These are phyloP conservation scores for Adelphocoris suturalis DNA, from an alignment of 2,888 invertebrate genomes.

Conservation along the genomic window DNA sequence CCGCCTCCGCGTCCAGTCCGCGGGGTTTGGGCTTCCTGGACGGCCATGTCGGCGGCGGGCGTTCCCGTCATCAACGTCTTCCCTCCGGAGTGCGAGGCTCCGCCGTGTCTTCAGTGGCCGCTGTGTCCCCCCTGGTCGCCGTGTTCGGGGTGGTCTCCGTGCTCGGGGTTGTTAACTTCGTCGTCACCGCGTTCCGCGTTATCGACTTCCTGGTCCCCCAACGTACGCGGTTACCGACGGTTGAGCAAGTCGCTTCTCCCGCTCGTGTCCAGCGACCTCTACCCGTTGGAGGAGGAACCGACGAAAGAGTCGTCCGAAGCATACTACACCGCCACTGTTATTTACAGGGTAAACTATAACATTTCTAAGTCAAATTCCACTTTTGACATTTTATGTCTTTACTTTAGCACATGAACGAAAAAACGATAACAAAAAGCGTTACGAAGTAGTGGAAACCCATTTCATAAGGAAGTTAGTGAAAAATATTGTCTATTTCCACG, in stretches of 20 bases:
- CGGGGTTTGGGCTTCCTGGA: constrained; percentile 7
- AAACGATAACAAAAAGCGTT: no score
- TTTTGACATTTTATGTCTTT: no score
- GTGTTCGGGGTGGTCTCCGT: not conserved
- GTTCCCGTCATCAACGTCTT: constrained; percentile 59
- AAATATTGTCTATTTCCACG: no score
- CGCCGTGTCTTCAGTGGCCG: not conserved
- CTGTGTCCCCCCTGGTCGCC: not conserved
- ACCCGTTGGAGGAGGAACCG: not conserved
- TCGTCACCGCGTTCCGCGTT: not conserved
- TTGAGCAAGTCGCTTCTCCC: constrained; percentile 9
- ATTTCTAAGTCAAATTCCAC: no score
- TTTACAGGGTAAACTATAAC: constrained; percentile 55
- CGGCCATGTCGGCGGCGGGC: constrained; percentile 14
- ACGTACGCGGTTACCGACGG: constrained; percentile 7
- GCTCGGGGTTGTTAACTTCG: not conserved
- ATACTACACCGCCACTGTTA: constrained; percentile 48
- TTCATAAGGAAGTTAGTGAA: no score
- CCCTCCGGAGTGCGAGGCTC: constrained; percentile 29
- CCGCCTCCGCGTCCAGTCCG: constrained; percentile 34
- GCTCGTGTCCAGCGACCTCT: not conserved
- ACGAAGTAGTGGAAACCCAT: no score
- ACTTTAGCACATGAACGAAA: no score
- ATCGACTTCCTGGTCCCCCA: no score
- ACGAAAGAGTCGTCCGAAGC: not conserved